These are phyloP conservation scores for Protula sp. DNA, from an alignment of 2,888 invertebrate genomes.

Conservation along the genomic window DNA sequence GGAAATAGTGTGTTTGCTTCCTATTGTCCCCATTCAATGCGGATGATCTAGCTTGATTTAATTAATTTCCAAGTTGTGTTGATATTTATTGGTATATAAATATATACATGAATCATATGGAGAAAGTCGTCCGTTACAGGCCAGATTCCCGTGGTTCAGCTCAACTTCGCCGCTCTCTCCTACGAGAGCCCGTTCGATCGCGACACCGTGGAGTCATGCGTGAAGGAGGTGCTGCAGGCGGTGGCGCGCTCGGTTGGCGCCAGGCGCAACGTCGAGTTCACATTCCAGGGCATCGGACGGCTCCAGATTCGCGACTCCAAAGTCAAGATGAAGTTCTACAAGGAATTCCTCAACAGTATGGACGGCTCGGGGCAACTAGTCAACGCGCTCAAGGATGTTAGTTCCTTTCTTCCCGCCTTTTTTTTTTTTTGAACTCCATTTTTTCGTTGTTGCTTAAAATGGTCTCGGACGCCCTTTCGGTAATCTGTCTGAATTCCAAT, in stretches of 20 bases:
- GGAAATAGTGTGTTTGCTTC: too few relatives aligned
- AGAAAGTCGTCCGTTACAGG: too few relatives aligned
- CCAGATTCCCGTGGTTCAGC: conserved; percentile 48
- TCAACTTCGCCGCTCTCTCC: conserved; percentile 50
- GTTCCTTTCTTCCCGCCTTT: too few relatives aligned
- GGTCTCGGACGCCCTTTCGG: too few relatives aligned
- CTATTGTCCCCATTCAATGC: too few relatives aligned
- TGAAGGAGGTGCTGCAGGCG: conserved; percentile 48
- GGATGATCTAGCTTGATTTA: too few relatives aligned
- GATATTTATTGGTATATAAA: too few relatives aligned
- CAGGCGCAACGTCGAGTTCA: conserved; percentile 47
- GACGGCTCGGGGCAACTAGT: conserved; percentile 49
- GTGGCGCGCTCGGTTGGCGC: conserved; percentile 37
- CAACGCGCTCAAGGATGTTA: conserved; percentile 51
- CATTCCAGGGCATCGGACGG: conserved; percentile 48
- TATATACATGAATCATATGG: too few relatives aligned
- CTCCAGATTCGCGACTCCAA: conserved; percentile 45
- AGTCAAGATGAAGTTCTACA: conserved; percentile 54
- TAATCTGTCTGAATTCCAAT: too few relatives aligned
- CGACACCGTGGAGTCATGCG: conserved; percentile 50
- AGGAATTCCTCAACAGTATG: conserved; percentile 51
- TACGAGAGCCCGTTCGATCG: conserved; percentile 50
- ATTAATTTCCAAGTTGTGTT: too few relatives aligned
- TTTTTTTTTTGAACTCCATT: too few relatives aligned
- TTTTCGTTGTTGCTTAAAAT: too few relatives aligned